Evolutionary conservation across 2,888 invertebrate genomes (phyloP).

Genomic region (Laothoe populi): DNA sequence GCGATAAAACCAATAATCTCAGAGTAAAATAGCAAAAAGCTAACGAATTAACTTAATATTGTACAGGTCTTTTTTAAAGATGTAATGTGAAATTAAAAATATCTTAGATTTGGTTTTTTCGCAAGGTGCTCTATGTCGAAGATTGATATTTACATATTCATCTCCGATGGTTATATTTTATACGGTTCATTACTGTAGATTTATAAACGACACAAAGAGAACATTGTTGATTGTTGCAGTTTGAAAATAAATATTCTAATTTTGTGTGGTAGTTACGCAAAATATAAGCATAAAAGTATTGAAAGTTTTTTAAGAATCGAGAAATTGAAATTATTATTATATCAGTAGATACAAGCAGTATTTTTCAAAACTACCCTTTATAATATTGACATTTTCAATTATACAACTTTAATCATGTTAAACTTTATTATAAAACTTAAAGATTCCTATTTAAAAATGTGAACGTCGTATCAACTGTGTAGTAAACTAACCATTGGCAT

Average conservation of each 20-base stretch:
- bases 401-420: conserved; percentile 5
- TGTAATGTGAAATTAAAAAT: not conserved
- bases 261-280: conserved; percentile 59
- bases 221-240: conserved; percentile 67
- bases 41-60: not conserved
- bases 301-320: conserved; percentile 54
- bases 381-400: conserved; percentile 30
- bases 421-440: conserved; percentile 21
- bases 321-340: conserved; percentile 47
- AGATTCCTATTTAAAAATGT: conserved; percentile 39
- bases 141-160: conserved; percentile 10
- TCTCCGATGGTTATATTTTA: not conserved
- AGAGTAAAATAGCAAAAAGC: not conserved
- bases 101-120: not conserved
- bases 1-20: not conserved
- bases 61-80: not conserved
- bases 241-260: conserved; percentile 61
- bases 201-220: conserved; percentile 47
- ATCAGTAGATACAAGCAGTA: conserved; percentile 43
- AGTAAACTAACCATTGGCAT: conserved; percentile 17
- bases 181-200: conserved; percentile 38
- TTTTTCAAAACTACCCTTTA: conserved; percentile 43
- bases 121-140: conserved; percentile 18
- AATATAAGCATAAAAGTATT: conserved; percentile 44
- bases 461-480: conserved; percentile 37